Conservation (phyloP, 2,113 vertebrate genomes). For the Calyptommatus sinebrachiatus region DNA sequence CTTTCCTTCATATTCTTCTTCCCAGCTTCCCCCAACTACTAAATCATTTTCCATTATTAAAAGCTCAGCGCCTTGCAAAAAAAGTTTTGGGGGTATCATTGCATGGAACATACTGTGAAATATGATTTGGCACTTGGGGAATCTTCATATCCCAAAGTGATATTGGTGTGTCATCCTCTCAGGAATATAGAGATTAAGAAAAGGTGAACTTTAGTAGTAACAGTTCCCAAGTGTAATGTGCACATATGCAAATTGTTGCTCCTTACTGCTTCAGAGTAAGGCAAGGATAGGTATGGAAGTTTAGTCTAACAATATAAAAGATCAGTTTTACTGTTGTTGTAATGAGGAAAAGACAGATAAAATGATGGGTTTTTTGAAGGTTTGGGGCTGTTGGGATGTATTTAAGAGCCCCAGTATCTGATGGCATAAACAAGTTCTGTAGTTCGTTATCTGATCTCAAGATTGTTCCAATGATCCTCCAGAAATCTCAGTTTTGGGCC, state of each 20-base stretch:
- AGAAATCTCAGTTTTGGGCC: too few relatives aligned
- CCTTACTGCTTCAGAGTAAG: not conserved
- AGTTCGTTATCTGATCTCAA: too few relatives aligned
- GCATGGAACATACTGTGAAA: slow-evolving; percentile 51
- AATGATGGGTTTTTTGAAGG: too few relatives aligned
- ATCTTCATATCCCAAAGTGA: slow-evolving; percentile 53
- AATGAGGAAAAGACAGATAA: too few relatives aligned
- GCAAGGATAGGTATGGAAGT: not conserved
- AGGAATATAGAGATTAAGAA: not conserved
- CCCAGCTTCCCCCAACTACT: not conserved
- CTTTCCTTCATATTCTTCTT: slow-evolving; percentile 18
- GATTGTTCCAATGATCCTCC: too few relatives aligned
- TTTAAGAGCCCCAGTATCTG: too few relatives aligned
- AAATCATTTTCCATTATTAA: slow-evolving; percentile 59
- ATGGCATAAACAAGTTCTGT: too few relatives aligned
- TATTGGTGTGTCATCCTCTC: slow-evolving; percentile 7
- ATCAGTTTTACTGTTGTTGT: too few relatives aligned
- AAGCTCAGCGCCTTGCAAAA: slow-evolving; percentile 46
- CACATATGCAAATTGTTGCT: not conserved
- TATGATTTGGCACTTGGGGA: slow-evolving; percentile 64
- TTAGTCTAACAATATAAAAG: too few relatives aligned
- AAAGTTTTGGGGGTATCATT: slow-evolving; percentile 51
- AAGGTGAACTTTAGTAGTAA: not conserved
- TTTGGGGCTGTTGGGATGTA: too few relatives aligned
- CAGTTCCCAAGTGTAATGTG: not conserved